These are phyloP conservation scores for Meganola albula DNA, from an alignment of 2,888 invertebrate genomes.

Conservation along the genomic window DNA sequence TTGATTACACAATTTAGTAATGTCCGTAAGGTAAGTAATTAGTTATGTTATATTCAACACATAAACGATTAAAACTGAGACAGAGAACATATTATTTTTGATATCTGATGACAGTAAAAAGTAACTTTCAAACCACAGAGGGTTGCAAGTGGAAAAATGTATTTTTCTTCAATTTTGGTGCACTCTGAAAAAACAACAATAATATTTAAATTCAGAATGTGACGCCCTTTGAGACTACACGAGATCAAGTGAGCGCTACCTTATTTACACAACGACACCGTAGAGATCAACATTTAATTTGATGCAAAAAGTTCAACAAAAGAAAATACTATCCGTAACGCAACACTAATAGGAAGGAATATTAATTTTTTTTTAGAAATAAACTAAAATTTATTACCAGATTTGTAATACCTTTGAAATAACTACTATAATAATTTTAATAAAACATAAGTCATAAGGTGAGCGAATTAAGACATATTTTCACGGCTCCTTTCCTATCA, in stretches of 20 bases:
- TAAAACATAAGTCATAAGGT: slow-evolving; percentile 71
- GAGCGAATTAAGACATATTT: slow-evolving; percentile 75
- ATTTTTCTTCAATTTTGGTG: slow-evolving; percentile 73
- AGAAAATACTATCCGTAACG: background rate
- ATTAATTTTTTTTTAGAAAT: slow-evolving; percentile 28
- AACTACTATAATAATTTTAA: slow-evolving; percentile 54
- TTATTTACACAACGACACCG: slow-evolving; percentile 33
- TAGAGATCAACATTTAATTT: slow-evolving; percentile 20
- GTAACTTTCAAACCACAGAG: slow-evolving; percentile 44
- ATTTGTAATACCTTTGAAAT: slow-evolving; percentile 32
- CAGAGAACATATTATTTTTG: slow-evolving; percentile 40
- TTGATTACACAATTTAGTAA: slow-evolving; percentile 72
- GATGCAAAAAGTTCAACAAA: slow-evolving; percentile 4
- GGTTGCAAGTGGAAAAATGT: slow-evolving; percentile 58
- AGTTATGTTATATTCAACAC: slow-evolving; percentile 56
- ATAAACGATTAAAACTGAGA: slow-evolving; percentile 35
- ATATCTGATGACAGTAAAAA: slow-evolving; percentile 50
- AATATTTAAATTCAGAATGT: slow-evolving; percentile 70
- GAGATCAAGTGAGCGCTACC: slow-evolving; percentile 30
- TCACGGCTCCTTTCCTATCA: slow-evolving; percentile 48
- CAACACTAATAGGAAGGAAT: too few relatives aligned
- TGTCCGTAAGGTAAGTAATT: slow-evolving; percentile 57
- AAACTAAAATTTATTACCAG: slow-evolving; percentile 40
- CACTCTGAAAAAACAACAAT: slow-evolving; percentile 73
- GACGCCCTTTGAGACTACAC: slow-evolving; percentile 45